phyloP scores from a whole-genome alignment of 2,797 vertebrate genomes.

The Peromyscus melanophrys region DNA sequence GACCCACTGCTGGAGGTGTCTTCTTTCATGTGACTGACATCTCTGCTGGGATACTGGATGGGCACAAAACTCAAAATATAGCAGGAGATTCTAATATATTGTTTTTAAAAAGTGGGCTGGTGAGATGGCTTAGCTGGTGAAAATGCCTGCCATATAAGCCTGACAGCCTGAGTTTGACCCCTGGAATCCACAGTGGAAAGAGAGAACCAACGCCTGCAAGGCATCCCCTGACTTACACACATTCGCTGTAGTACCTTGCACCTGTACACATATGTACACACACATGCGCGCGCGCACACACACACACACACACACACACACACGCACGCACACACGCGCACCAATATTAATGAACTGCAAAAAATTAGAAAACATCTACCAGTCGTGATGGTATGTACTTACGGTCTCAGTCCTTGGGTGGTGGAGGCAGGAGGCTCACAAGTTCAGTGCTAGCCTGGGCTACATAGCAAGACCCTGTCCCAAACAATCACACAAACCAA shows the following conservation, averaged over 20 bases:
- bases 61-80: neutral
- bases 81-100: neutral
- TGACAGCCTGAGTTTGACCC: neutral
- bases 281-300: too few relatives aligned
- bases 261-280: neutral
- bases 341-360: neutral
- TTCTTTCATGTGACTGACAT: neutral
- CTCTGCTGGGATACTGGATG: neutral
- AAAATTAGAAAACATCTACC: neutral
- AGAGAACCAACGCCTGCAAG: neutral
- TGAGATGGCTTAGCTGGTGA: too few relatives aligned
- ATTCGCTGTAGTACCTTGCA: neutral
- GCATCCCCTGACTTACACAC: neutral
- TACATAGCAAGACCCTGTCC: neutral
- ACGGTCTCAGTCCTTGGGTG: neutral
- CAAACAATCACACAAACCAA: neutral
- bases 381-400: neutral
- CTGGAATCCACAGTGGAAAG: neutral
- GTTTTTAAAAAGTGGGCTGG: neutral
- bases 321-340: neutral
- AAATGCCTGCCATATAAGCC: neutral
- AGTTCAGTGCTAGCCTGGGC: neutral
- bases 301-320: neutral
- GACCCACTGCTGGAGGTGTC: neutral
- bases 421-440: neutral